These are phyloP conservation scores for Smittia sp. DNA, from an alignment of 2,888 invertebrate species.

Conservation along the genomic window DNA sequence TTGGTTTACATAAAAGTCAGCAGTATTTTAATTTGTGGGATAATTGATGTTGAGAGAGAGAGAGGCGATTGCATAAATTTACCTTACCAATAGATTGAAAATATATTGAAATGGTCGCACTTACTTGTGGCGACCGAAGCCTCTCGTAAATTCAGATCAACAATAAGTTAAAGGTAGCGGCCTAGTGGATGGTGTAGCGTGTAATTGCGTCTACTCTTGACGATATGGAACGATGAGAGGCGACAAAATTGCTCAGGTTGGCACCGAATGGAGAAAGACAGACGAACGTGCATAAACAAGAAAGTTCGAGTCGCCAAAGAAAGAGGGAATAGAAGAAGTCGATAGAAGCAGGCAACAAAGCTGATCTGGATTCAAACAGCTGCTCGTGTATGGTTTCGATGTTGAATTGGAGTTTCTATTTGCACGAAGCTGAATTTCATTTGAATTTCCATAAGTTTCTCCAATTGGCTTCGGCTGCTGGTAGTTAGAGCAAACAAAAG, in stretches of 20 bases:
- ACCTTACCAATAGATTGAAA: conserved; percentile 3
- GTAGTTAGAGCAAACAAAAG: too few species aligned
- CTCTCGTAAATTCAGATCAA: too few species aligned
- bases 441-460: too few species aligned
- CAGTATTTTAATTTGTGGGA: not conserved
- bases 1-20: conserved; percentile 33
- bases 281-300: conserved; percentile 21
- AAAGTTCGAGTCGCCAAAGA: conserved; percentile 8
- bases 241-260: not conserved
- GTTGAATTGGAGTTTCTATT: too few species aligned
- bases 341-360: not conserved
- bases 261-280: conserved; percentile 1
- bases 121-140: too few species aligned
- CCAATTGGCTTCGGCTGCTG: too few species aligned
- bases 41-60: not conserved
- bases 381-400: not conserved
- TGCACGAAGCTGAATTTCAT: too few species aligned
- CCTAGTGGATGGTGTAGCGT: too few species aligned
- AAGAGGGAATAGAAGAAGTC: not conserved
- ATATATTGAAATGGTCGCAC: too few species aligned
- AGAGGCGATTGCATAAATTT: conserved; percentile 28
- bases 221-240: not conserved
- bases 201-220: not conserved
- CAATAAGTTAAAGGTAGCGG: too few species aligned
- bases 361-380: conserved; percentile 31